Evolutionary conservation across 1,140 invertebrate genomes (phyloP), one percentile per base, ranked within the genome.

Genomic region (Polypedilum pembai): DNA sequence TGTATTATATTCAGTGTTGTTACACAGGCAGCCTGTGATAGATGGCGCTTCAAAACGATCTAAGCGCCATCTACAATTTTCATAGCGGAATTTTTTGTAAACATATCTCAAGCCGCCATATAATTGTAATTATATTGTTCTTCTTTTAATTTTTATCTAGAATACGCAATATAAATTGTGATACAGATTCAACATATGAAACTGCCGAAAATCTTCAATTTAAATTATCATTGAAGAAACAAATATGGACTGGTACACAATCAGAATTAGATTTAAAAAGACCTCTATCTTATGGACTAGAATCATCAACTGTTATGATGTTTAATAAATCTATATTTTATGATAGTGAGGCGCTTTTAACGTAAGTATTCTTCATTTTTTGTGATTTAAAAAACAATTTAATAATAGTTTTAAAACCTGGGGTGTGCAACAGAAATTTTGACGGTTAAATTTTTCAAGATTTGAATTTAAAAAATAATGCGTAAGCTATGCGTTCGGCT

Each of bases 191-290:
- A 74, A 74, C 45, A 74, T 40, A 15, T 10, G 74, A 33, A 4
- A 77, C 75, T 15, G 75, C 79, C 4, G 78, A 81, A 8, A 78
- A 80, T 7, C 69, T 81, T n/a, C 77, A 82, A 74, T 75, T 82
- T 4, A 82, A 80, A 73, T 75, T 82, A 0, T 81, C 80, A 5
- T 74, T 82, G 0, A 82, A 81, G 74, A 82, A 82, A 45, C 82
- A 82, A 74, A 79, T 82, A 41, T 82, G 81, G 81, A 78, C 79
- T 0, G 81, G 81, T 2, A 77, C 77, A 0, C 76, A 69, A 65
- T 40, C 75, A 12, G 75, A 76, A 73, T 10, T 40, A 77, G 77
- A 21, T 66, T 75, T 1, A 75, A 76, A 5, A 76, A 76, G 15
- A 73, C 74, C 77, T 21, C 41, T 78, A n/a, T 76, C 77, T 18